Evolutionary conservation across 2,797 vertebrate genomes (phyloP), one percentile per base, ranked within the genome.

Genomic region (Lepidocolaptes lacrymiger): DNA sequence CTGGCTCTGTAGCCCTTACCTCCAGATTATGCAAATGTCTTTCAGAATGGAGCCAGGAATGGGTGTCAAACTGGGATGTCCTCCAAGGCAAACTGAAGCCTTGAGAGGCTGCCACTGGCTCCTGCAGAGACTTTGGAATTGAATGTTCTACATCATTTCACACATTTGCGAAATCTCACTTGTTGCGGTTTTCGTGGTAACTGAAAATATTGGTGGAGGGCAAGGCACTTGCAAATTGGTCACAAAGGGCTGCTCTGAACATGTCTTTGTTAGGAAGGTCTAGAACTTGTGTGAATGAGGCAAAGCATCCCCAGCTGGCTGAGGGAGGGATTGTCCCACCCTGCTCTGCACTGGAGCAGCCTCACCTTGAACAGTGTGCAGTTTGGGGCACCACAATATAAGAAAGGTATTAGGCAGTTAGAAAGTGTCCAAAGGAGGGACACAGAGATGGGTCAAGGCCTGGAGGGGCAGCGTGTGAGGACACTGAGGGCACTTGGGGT

Each of bases 121-220:
- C 89, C 26, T 32, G 63, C 56, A 71, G 85, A 88, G 85, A 63
- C 52, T 77, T 63, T 1, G 4, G 95, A 93, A 95, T 64, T 91
- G 75, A 79, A 88, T 73, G 88, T 95, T 96, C 82, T 83, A 55
- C 61, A 66, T 77, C 63, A 61, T 67, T 96, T 95, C 94, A 85
- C 68, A 46, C 36, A 22, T 68, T 85, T 71, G 22, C 66, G 78
- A 68, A 85, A 43, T 49, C 64, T 86, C 67, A 36, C 39, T 94
- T 80, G n/a, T 78, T 81, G 56, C 16, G 44, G 26, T 88, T 94
- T 85, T 66, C 26, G n/a, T 44, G 26, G 66, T 69, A 67, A 68
- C 85, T 93, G 81, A 61, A 69, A 87, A 54, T 71, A 34, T 12
- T 74, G 61, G 34, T 23, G 24, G 23, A 82, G n/a, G 28, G 19